A percentile compares a stretch with the other conserved stretches of the same genome.
Evolutionary conservation across 1,140 invertebrate species (phyloP).

Genomic region (Drosophila dunni): DNA sequence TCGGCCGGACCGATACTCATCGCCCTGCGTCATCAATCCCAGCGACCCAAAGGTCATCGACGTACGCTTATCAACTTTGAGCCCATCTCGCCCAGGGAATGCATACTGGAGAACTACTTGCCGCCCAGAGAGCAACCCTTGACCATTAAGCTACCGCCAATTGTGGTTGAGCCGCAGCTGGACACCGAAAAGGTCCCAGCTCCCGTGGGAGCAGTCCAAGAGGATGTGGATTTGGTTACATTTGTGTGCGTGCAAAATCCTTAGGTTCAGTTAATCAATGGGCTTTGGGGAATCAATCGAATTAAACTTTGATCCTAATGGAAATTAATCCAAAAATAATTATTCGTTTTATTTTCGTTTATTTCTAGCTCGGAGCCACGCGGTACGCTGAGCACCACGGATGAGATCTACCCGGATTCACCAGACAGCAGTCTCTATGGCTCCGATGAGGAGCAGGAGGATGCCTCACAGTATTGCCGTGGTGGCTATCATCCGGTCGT

Average conservation of each 20-base stretch:
- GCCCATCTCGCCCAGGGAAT: slow-evolving; percentile 52
- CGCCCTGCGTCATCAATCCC: slow-evolving; percentile 62
- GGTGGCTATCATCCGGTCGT: slow-evolving; percentile 98
- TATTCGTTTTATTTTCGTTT: slow-evolving; percentile 5
- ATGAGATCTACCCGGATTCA: slow-evolving; percentile 82
- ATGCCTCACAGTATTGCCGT: slow-evolving; percentile 96
- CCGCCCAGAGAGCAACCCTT: slow-evolving; percentile 64
- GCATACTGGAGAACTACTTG: slow-evolving; percentile 53
- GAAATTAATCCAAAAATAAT: too few species aligned
- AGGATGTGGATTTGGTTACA: slow-evolving; percentile 46
- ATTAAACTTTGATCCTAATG: slow-evolving; percentile 5
- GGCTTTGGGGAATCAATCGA: not conserved
- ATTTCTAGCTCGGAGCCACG: slow-evolving; percentile 80
- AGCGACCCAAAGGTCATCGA: slow-evolving; percentile 46
- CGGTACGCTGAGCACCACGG: slow-evolving; percentile 76
- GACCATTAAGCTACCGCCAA: slow-evolving; percentile 49
- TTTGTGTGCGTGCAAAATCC: slow-evolving; percentile 62
- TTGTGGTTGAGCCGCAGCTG: not conserved
- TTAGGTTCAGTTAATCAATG: not conserved
- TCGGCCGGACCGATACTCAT: slow-evolving; percentile 81
- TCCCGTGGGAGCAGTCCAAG: slow-evolving; percentile 18
- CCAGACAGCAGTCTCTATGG: slow-evolving; percentile 83
- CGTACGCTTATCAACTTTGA: slow-evolving; percentile 48
- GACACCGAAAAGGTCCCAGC: not conserved
- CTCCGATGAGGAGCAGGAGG: slow-evolving; percentile 96